Conservation (phyloP, 2,888 invertebrate genomes). For the Ophion ventricosus region DNA sequence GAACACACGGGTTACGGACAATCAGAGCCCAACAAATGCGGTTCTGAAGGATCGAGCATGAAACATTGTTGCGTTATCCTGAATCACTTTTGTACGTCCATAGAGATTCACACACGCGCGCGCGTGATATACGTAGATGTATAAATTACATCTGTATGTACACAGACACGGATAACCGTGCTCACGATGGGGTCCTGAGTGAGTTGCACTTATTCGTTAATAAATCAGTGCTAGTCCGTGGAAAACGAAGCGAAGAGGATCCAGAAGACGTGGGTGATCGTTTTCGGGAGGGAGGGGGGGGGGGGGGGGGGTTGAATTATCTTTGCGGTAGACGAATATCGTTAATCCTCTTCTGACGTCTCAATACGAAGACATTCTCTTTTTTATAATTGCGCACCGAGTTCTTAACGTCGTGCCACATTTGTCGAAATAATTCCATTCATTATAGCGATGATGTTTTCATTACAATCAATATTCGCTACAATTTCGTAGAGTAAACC, state of each 20-base stretch:
- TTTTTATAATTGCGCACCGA: neutral
- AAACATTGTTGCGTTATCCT: slow-evolving; percentile 75
- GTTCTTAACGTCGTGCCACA: neutral
- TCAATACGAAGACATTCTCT: neutral
- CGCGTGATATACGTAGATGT: slow-evolving; percentile 9
- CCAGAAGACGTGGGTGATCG: neutral
- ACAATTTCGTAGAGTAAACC: too few species aligned
- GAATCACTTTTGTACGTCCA: slow-evolving; percentile 53
- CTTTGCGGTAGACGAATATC: slow-evolving; percentile 11
- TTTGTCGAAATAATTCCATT: slow-evolving; percentile 7
- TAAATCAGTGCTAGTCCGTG: slow-evolving; percentile 76
- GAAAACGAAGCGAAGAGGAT: slow-evolving; percentile 42
- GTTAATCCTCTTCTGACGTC: neutral
- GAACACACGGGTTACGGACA: slow-evolving; percentile 52
- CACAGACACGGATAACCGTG: slow-evolving; percentile 49
- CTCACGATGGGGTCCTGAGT: slow-evolving; percentile 71
- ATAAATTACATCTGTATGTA: neutral
- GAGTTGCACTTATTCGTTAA: slow-evolving; percentile 80
- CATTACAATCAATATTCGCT: neutral
- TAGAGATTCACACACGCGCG: slow-evolving; percentile 17
- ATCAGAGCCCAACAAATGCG: slow-evolving; percentile 69
- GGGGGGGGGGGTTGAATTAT: neutral
- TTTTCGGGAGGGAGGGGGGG: too few species aligned
- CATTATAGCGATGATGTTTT: neutral
- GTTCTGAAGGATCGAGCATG: slow-evolving; percentile 75